These are phyloP conservation scores for Gadopsis marmoratus DNA, from an alignment of 2,797 vertebrate species.

Conservation along the genomic window DNA sequence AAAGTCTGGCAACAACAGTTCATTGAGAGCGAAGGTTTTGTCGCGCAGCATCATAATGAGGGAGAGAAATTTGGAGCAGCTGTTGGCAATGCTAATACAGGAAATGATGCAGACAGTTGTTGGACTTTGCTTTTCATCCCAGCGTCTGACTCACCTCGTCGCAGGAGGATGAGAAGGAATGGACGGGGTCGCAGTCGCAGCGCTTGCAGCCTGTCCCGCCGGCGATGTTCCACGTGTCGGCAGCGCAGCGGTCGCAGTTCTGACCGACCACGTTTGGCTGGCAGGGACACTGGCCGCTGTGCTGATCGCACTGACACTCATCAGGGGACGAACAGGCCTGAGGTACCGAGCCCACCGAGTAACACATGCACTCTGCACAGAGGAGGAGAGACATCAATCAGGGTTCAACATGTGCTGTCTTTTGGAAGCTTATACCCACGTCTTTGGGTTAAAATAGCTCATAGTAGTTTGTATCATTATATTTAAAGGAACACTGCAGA, in stretches of 20 bases:
- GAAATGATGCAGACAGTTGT: constrained; percentile 15
- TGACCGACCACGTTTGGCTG: constrained; percentile 90
- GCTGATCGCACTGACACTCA: constrained; percentile 88
- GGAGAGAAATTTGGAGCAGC: constrained; percentile 21
- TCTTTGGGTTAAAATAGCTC: background rate
- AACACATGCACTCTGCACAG: constrained; percentile 91
- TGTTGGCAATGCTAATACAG: constrained; percentile 5
- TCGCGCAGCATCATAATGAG: background rate
- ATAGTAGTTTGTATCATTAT: too few relatives aligned
- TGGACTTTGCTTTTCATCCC: background rate
- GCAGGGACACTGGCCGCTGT: constrained; percentile 91
- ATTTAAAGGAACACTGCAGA: background rate
- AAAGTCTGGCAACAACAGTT: constrained; percentile 29
- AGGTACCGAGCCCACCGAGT: constrained; percentile 84
- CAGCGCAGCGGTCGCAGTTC: constrained; percentile 91
- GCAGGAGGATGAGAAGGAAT: constrained; percentile 89
- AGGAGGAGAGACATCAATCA: background rate
- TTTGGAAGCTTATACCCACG: background rate
- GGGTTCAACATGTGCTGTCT: background rate
- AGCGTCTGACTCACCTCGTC: constrained; percentile 84
- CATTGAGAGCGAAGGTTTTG: constrained; percentile 21
- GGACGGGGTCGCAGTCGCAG: constrained; percentile 88
- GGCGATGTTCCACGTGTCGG: constrained; percentile 91
- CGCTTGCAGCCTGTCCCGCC: constrained; percentile 88
- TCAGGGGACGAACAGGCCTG: constrained; percentile 83